These are phyloP conservation scores for Antheraea assamensis DNA, from an alignment of 2,888 invertebrate genomes.

Conservation along the genomic window DNA sequence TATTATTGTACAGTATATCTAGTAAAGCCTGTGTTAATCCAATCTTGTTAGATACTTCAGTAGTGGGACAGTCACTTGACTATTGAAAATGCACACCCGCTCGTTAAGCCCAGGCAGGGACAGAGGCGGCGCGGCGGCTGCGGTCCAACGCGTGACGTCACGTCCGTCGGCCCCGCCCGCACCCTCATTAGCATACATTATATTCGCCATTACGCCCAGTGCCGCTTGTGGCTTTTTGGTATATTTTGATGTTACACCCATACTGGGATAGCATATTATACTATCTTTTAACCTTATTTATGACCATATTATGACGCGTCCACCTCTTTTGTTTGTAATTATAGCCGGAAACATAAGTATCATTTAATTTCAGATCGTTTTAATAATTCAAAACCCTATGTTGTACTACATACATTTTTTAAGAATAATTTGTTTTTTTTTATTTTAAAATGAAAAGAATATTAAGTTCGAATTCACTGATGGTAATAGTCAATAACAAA, in stretches of 20 bases:
- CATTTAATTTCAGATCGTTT: constrained; percentile 12
- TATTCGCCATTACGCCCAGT: constrained; percentile 73
- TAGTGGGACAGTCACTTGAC: constrained; percentile 45
- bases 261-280: constrained; percentile 41
- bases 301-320: constrained; percentile 32
- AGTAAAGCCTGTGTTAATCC: not conserved
- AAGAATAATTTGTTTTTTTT: not conserved
- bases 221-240: constrained; percentile 66
- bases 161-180: constrained; percentile 66
- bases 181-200: constrained; percentile 81
- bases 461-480: not conserved
- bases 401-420: not conserved
- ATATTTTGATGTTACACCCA: constrained; percentile 68
- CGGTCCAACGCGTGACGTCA: constrained; percentile 78
- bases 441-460: not conserved
- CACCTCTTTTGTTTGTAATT: constrained; percentile 36
- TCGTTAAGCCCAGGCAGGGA: constrained; percentile 63
- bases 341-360: constrained; percentile 18
- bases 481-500: not conserved
- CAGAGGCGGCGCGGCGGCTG: constrained; percentile 60
- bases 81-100: constrained; percentile 75
- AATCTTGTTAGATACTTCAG: constrained; percentile 18
- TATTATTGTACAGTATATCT: not conserved
- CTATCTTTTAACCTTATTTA: constrained; percentile 38
- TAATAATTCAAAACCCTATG: not conserved